These are phyloP conservation scores for Argyresthia goedartella DNA, from an alignment of 2,888 invertebrate species.

Conservation along the genomic window DNA sequence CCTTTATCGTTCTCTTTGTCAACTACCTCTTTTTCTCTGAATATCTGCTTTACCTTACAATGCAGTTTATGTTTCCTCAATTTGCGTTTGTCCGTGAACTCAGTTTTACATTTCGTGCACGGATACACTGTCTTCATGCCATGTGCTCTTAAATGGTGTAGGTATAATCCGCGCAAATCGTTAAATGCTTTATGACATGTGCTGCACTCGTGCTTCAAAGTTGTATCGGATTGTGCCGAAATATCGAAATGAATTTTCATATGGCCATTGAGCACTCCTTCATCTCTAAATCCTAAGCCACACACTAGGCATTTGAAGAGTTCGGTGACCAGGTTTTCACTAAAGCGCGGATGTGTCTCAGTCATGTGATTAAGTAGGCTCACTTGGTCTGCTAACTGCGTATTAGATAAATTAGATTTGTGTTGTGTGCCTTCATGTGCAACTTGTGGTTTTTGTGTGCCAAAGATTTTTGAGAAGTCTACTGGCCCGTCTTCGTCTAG, in stretches of 20 bases:
- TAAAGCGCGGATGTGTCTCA: neutral
- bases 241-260: neutral
- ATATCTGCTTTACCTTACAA: neutral
- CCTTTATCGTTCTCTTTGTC: neutral
- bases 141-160: neutral
- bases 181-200: neutral
- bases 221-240: neutral
- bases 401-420: conserved; percentile 1
- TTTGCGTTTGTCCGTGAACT: neutral
- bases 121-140: neutral
- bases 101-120: neutral
- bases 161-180: neutral
- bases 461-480: neutral
- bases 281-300: neutral
- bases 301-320: conserved; percentile 1
- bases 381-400: neutral
- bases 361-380: conserved; percentile 1
- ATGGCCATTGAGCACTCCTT: neutral
- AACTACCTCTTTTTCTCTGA: neutral
- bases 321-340: neutral
- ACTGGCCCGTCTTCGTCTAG: neutral
- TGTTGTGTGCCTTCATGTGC: neutral
- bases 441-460: neutral
- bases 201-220: neutral
- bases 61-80: neutral